phyloP scores from a whole-genome alignment of 2,113 vertebrate species.

The Pachypanchax playfairii region DNA sequence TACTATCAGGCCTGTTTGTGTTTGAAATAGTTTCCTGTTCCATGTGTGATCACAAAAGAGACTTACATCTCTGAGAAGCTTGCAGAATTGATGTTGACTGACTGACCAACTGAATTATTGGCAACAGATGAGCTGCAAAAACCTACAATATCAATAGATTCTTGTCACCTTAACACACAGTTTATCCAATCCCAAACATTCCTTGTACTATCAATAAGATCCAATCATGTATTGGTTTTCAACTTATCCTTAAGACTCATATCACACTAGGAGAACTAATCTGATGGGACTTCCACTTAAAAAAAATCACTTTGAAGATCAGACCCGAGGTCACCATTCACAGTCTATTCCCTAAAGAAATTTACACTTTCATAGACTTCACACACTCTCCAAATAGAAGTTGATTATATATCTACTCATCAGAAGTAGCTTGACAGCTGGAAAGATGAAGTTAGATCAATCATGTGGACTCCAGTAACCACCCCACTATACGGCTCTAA shows the following conservation, averaged over 20 bases:
- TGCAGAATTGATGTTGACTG: slow-evolving; percentile 17
- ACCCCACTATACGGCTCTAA: slow-evolving; percentile 46
- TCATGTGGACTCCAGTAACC: slow-evolving; percentile 54
- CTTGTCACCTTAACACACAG: slow-evolving; percentile 35
- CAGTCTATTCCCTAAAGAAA: slow-evolving; percentile 47
- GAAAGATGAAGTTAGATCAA: slow-evolving; percentile 68
- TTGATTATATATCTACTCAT: slow-evolving; percentile 72
- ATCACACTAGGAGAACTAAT: slow-evolving; percentile 55
- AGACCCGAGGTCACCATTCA: slow-evolving; percentile 43
- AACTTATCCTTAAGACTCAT: slow-evolving; percentile 26
- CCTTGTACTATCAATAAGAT: slow-evolving; percentile 32
- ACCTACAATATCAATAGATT: slow-evolving; percentile 30
- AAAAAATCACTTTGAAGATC: slow-evolving; percentile 66
- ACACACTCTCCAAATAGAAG: slow-evolving; percentile 41
- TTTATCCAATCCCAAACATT: slow-evolving; percentile 39
- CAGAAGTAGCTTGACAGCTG: slow-evolving; percentile 58
- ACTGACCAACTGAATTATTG: slow-evolving; percentile 27
- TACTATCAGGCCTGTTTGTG: slow-evolving; percentile 20
- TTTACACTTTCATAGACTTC: slow-evolving; percentile 32
- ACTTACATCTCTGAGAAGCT: slow-evolving; percentile 37
- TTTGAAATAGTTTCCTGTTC: slow-evolving; percentile 28
- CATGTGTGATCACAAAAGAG: slow-evolving; percentile 29
- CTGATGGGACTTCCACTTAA: slow-evolving; percentile 57
- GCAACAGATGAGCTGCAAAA: slow-evolving; percentile 18
- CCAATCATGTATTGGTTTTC: slow-evolving; percentile 14